Base-by-base conservation (phyloP, 2,113 vertebrate species). In the Oncorhynchus gorbuscha region DNA sequence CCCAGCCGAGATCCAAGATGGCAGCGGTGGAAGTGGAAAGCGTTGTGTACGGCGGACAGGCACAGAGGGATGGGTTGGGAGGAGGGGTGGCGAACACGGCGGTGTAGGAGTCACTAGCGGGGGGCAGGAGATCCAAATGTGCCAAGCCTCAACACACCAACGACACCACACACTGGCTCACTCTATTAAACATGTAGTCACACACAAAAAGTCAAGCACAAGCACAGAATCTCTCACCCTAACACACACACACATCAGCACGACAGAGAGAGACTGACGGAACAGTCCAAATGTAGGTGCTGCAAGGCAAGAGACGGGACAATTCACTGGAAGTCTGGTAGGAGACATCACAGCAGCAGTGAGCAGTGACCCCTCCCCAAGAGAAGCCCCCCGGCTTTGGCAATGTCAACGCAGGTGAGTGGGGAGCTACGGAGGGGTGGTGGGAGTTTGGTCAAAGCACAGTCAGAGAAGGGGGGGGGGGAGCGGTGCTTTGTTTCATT, bases 41-140 rank as follows among this genome's bases (percentile, higher is more conserved):
- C 87, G 79, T 80, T 79, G 86, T 91, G 83, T 83, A 86, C 90
- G 93, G 91, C 90, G 89, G 89, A 86, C 77, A 91, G 88, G 89
- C 84, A 87, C 85, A 74, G 55, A 65, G 84, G 61, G 26, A 51
- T 80, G 66, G 85, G 75, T 72, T 68, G 76, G 79, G 81, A 62
- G n/a, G 26, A 62, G 62, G 80, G 86, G 84, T 86, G 89, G 91
- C 88, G 88, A 91, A 81, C 78, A 90, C 89, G 91, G 90, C 89
- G 92, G 84, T 83, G 86, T 76, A 81, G 88, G 84, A 83, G 80
- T 77, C 82, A 82, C 86, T 79, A 79, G 86, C 80, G 49, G 35
- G 20, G 20, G 49, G 35, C 2, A 18, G 67, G 35, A 75, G 62
- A 80, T 76, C 85, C 78, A 71, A 75, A 83, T 82, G 70, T 80